Base-by-base conservation (phyloP, 2,797 vertebrate species). In the Strix occidentalis region DNA sequence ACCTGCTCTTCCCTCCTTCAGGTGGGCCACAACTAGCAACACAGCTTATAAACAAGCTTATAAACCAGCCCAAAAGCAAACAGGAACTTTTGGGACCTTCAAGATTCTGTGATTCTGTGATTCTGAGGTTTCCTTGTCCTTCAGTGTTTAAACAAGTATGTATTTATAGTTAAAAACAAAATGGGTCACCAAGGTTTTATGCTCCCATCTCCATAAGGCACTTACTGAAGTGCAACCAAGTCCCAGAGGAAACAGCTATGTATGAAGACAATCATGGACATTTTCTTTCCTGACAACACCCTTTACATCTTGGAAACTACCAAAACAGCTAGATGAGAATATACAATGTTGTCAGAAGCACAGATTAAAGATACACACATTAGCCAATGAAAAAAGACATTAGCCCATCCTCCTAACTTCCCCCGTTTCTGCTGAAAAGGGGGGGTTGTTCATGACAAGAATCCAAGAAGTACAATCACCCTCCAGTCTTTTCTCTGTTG, bases 281-380 rank as follows among this genome's bases (percentile, higher is more conserved):
- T 76, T 96, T 94, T 91, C 70, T 84, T 96, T 97, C 95, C 91
- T 86, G 95, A 95, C 97, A 94, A 96, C 95, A 94, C 95, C 95
- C 96, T 95, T 88, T 70, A 84, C 51, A 86, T 65, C 86, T 82
- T 86, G 91, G 91, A 97, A 93, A 89, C 7, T 24, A 87, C 77
- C 93, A 93, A 96, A 97, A 82, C 8, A 81, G 68, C 37, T 76
- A 94, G 85, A 92, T 80, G 89, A 92, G 90, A 71, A 57, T 43
- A 86, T 51, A 91, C 80, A 95, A 28, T 72, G 72, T 29, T 85
- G 20, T 80, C 89, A 96, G 54, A 95, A 92, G 66, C 41, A 88
- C 87, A 95, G 89, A 97, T 79, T 91, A 95, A 95, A 93, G 90
- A 89, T 25, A 64, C 28, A 56, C 21, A 25, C 31, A 41, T 56